These are phyloP conservation scores for Pseudonaja textilis DNA, from an alignment of 2,113 vertebrate species.

Conservation along the genomic window DNA sequence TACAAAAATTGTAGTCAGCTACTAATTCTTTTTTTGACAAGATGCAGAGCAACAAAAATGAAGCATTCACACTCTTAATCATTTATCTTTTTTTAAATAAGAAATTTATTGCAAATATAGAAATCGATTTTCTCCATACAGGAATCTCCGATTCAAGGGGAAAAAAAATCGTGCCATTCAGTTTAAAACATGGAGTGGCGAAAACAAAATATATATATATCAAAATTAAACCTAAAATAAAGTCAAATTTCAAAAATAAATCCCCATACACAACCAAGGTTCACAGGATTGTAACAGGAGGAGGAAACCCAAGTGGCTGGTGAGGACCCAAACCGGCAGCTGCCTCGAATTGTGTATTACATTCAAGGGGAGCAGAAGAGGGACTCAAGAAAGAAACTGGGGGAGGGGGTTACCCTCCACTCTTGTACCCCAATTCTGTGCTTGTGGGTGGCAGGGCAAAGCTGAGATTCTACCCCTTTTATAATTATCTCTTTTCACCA, in stretches of 20 bases:
- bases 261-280: conserved; percentile 66
- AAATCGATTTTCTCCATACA: conserved; percentile 84
- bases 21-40: background rate
- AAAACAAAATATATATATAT: conserved; percentile 23
- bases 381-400: conserved; percentile 16
- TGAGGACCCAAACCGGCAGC: conserved; percentile 69
- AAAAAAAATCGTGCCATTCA: conserved; percentile 79
- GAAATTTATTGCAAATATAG: conserved; percentile 89
- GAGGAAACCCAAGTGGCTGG: conserved; percentile 60
- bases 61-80: conserved; percentile 41
- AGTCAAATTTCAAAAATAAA: conserved; percentile 58
- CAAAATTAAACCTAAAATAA: conserved; percentile 55
- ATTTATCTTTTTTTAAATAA: conserved; percentile 69
- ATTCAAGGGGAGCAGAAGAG: conserved; percentile 45
- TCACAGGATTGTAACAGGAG: conserved; percentile 68
- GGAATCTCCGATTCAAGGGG: conserved; percentile 78
- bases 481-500: background rate
- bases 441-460: conserved; percentile 58
- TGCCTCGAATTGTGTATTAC: conserved; percentile 60
- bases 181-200: conserved; percentile 67
- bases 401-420: background rate
- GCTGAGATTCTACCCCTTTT: conserved; percentile 27
- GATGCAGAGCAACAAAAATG: background rate
- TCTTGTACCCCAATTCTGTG: conserved; percentile 59
- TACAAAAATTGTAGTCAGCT: background rate